Evolutionary conservation across 2,113 vertebrate species (phyloP).

Genomic region (Pseudorhombus dupliciocellatus): DNA sequence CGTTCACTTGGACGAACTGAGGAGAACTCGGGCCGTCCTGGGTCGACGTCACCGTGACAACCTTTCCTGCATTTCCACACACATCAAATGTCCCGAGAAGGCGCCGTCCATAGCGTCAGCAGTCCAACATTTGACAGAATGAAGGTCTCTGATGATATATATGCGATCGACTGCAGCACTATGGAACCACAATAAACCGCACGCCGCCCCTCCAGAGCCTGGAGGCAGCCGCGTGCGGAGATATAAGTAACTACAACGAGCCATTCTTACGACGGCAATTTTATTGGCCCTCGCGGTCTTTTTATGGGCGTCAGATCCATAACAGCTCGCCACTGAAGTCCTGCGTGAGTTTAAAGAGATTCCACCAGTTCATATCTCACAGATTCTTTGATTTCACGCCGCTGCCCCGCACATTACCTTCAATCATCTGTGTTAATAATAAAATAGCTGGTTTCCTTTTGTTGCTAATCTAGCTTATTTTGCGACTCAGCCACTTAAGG

Average conservation of each 20-base stretch:
- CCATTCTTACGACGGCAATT: slow-evolving; percentile 34
- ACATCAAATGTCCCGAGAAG: no score
- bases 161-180: no score
- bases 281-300: slow-evolving; percentile 38
- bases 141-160: no score
- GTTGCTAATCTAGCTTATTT: slow-evolving; percentile 75
- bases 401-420: slow-evolving; percentile 61
- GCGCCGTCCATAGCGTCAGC: no score
- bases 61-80: no score
- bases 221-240: slow-evolving; percentile 11
- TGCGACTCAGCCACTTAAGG: slow-evolving; percentile 73
- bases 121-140: no score
- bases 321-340: slow-evolving; percentile 26
- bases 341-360: slow-evolving; percentile 44
- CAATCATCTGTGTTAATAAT: slow-evolving; percentile 72
- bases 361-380: slow-evolving; percentile 67
- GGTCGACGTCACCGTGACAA: background rate
- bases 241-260: slow-evolving; percentile 40
- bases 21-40: background rate
- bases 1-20: background rate
- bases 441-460: slow-evolving; percentile 70
- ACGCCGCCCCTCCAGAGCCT: background rate
- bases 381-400: slow-evolving; percentile 57
- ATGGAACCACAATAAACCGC: no score
- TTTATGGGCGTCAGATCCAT: slow-evolving; percentile 35